A percentile compares a stretch with the other conserved stretches of the same genome.
Conservation (phyloP, 2,888 invertebrate genomes). For the Hypomecis atomaria region DNA sequence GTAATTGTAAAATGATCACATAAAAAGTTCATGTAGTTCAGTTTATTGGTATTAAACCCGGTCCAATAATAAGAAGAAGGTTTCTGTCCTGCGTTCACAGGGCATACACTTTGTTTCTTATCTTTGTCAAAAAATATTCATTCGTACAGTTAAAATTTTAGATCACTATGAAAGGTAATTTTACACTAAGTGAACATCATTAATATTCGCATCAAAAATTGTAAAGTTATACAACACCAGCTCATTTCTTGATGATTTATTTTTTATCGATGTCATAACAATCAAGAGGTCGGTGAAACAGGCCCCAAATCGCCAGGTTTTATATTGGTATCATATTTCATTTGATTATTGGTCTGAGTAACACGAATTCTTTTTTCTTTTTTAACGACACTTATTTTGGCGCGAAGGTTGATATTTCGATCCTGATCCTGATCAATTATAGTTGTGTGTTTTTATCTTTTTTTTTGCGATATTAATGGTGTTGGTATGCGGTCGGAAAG, state of each 20-base stretch:
- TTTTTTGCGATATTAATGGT: conserved; percentile 16
- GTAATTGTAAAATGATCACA: too few relatives aligned
- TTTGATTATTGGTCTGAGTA: conserved; percentile 38
- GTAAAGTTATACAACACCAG: too few relatives aligned
- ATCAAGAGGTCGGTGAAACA: conserved; percentile 10
- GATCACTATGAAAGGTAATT: too few relatives aligned
- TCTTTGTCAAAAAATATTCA: too few relatives aligned
- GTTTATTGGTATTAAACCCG: too few relatives aligned
- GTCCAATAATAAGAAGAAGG: too few relatives aligned
- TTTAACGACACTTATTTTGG: conserved; percentile 39
- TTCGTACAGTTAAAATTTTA: too few relatives aligned
- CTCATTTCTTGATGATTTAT: neutral
- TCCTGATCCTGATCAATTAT: conserved; percentile 30
- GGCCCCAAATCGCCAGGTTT: conserved; percentile 19
- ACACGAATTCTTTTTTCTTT: conserved; percentile 29
- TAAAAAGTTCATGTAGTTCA: too few relatives aligned
- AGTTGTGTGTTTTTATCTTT: conserved; percentile 17
- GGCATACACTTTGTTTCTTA: too few relatives aligned
- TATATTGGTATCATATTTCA: conserved; percentile 43
- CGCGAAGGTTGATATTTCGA: conserved; percentile 27
- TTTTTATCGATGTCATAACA: neutral
- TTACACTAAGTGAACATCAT: too few relatives aligned
- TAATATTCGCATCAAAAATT: too few relatives aligned
- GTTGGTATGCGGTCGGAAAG: conserved; percentile 13
- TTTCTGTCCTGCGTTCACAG: too few relatives aligned